These are phyloP conservation scores for Drosophila ustulata DNA, from an alignment of 2,888 invertebrate genomes.

Conservation along the genomic window DNA sequence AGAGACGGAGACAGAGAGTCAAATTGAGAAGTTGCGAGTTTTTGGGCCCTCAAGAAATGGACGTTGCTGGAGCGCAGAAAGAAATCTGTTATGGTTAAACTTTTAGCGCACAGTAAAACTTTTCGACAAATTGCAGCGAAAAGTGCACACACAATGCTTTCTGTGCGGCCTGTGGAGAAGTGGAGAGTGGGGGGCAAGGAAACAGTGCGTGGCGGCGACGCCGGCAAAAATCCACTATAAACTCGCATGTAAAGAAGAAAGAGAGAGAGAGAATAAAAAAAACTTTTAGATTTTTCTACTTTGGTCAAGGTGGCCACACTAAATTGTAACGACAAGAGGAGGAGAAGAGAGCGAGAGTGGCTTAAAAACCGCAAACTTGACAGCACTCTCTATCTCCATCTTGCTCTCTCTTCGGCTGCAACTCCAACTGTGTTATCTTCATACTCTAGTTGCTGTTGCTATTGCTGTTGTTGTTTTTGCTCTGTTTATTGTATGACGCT, in stretches of 20 bases:
- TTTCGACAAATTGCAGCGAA: conserved; percentile 77
- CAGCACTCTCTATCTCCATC: conserved; percentile 16
- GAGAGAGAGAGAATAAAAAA: conserved; percentile 17
- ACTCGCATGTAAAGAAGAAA: conserved; percentile 21
- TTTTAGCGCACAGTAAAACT: conserved; percentile 59
- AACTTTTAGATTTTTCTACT: conserved; percentile 59
- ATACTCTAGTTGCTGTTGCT: conserved; percentile 37
- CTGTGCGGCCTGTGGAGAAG: conserved; percentile 4
- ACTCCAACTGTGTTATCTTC: conserved; percentile 35
- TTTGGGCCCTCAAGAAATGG: conserved; percentile 36
- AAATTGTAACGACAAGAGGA: conserved; percentile 7
- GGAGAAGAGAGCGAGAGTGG: conserved; percentile 7
- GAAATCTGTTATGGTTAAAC: conserved; percentile 78
- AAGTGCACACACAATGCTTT: conserved; percentile 71
- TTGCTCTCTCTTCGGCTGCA: not conserved
- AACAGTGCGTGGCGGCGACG: conserved; percentile 74
- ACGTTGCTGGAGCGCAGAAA: conserved; percentile 20
- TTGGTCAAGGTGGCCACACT: conserved; percentile 64
- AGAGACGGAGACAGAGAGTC: conserved; percentile 3
- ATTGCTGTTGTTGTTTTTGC: conserved; percentile 51
- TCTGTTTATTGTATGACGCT: conserved; percentile 73
- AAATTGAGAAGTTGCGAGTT: conserved; percentile 46
- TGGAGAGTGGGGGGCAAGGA: conserved; percentile 24
- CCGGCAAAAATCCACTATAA: conserved; percentile 43
- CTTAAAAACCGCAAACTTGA: conserved; percentile 67